These are phyloP conservation scores for Stomatorhinus ivindoensis DNA, from an alignment of 2,113 vertebrate species.

Conservation along the genomic window DNA sequence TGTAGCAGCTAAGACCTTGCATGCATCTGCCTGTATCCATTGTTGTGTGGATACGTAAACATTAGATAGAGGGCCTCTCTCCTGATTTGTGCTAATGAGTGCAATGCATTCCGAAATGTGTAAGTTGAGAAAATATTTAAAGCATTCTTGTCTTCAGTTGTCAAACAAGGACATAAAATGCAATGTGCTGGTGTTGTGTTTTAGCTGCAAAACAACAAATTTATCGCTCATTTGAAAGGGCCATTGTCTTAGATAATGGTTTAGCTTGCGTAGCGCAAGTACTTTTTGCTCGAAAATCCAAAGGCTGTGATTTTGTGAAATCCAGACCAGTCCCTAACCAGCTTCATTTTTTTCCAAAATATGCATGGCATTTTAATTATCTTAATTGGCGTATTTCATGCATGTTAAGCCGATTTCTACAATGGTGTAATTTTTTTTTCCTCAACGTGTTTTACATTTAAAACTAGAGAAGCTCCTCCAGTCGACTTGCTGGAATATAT, in stretches of 20 bases:
- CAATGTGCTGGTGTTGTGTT: neutral
- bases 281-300: neutral
- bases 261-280: neutral
- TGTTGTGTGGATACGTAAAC: slow-evolving; percentile 20
- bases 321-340: neutral
- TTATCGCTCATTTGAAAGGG: slow-evolving; percentile 11
- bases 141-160: neutral
- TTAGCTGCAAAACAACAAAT: neutral
- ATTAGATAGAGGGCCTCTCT: slow-evolving; percentile 16
- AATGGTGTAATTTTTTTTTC: slow-evolving; percentile 1
- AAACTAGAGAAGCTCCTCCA: slow-evolving; percentile 8
- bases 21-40: neutral
- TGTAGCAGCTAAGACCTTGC: slow-evolving; percentile 10
- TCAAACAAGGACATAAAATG: neutral
- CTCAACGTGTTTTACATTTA: slow-evolving; percentile 16
- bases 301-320: slow-evolving; percentile 5
- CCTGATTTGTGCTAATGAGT: neutral
- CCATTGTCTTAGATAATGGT: slow-evolving; percentile 5
- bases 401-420: slow-evolving; percentile 17
- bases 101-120: neutral
- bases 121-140: neutral
- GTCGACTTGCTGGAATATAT: slow-evolving; percentile 1
- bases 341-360: neutral
- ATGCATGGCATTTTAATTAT: slow-evolving; percentile 13
- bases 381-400: slow-evolving; percentile 23